phyloP scores from a whole-genome alignment of 2,113 vertebrate genomes.

The Anser cygnoides region DNA sequence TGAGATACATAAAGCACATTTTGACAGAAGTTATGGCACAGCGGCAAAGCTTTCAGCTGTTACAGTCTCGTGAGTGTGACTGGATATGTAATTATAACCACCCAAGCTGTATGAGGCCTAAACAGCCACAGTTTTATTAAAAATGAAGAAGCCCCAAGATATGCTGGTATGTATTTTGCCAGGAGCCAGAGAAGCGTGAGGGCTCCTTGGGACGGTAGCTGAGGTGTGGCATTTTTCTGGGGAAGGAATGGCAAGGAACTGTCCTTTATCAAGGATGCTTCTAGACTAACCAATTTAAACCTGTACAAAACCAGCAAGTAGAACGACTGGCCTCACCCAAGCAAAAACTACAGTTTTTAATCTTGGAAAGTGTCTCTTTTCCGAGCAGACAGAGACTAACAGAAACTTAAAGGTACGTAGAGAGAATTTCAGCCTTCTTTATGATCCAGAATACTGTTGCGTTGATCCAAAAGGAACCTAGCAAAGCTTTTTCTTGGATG shows the following conservation, averaged over 20 bases:
- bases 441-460: neutral
- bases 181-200: neutral
- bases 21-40: neutral
- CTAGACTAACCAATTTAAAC: neutral
- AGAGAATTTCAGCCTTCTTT: conserved; percentile 6
- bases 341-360: neutral
- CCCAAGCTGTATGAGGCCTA: neutral
- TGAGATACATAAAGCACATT: neutral
- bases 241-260: neutral
- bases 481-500: conserved; percentile 39
- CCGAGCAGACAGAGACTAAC: neutral
- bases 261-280: neutral
- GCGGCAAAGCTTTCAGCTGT: neutral
- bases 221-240: neutral
- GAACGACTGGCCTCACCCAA: neutral
- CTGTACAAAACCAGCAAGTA: neutral
- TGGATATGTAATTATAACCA: neutral
- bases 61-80: neutral
- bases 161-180: neutral
- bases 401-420: neutral
- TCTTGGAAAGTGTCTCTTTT: neutral
- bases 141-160: neutral
- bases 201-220: neutral
- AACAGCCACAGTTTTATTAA: neutral
- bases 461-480: conserved; percentile 33